phyloP scores from a whole-genome alignment of 1,140 invertebrate genomes.

The Pseudomyrmex flavicornis region DNA sequence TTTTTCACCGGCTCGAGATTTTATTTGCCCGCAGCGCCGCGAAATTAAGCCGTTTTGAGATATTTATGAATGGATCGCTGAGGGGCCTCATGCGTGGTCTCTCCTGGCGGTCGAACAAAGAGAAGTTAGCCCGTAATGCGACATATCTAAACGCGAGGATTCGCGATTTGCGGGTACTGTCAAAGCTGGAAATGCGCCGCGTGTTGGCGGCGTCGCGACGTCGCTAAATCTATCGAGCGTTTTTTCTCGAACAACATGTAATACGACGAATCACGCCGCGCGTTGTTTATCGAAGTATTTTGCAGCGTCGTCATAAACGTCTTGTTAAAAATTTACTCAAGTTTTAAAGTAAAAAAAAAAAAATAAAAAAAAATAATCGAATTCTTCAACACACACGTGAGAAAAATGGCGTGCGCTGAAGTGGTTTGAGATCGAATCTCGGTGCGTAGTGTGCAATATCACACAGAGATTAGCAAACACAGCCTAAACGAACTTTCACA shows the following conservation, averaged over 20 bases:
- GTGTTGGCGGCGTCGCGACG: constrained; percentile 2
- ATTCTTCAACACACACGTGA: background rate
- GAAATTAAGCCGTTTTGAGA: constrained; percentile 86
- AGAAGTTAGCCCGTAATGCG: constrained; percentile 67
- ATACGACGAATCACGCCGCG: background rate
- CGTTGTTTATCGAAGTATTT: background rate
- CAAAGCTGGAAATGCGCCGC: background rate
- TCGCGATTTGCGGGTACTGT: constrained; percentile 63
- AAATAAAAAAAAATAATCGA: background rate
- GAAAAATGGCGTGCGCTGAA: background rate
- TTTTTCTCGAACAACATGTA: background rate
- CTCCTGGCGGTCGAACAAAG: constrained; percentile 80
- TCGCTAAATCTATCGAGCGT: background rate
- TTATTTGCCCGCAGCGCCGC: constrained; percentile 82
- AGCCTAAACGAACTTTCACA: constrained; percentile 78
- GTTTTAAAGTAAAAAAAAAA: too few species aligned
- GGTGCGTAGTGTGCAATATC: background rate
- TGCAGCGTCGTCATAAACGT: too few species aligned
- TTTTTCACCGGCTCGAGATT: constrained; percentile 84
- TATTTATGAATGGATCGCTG: constrained; percentile 85
- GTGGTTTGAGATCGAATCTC: constrained; percentile 13
- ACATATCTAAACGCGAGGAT: constrained; percentile 57
- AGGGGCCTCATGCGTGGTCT: constrained; percentile 58
- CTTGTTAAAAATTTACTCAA: too few species aligned
- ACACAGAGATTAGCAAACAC: background rate